These are phyloP conservation scores for Thryonomys swinderianus DNA, from an alignment of 2,113 vertebrate species.

Conservation along the genomic window DNA sequence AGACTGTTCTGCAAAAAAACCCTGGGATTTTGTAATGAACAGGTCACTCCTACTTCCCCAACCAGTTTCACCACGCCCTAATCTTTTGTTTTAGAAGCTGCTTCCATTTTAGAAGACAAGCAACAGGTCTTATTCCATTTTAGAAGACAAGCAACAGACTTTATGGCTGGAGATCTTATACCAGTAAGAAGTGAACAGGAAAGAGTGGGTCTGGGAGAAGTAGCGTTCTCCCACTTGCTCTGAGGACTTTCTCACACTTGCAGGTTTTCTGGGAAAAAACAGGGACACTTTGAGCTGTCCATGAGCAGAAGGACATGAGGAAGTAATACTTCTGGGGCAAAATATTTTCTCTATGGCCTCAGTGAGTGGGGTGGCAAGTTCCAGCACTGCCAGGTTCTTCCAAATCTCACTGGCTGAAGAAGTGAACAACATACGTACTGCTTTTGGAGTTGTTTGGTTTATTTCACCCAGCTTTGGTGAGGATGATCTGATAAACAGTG, in stretches of 20 bases:
- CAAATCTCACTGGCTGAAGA: background rate
- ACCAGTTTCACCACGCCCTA: background rate
- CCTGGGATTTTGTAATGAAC: background rate
- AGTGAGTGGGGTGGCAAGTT: background rate
- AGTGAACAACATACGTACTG: background rate
- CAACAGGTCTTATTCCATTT: background rate
- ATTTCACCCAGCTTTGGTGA: background rate
- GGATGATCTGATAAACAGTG: background rate
- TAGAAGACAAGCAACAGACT: background rate
- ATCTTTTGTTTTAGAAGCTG: background rate
- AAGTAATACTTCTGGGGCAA: background rate
- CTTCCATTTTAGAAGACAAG: no score
- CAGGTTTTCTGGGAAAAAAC: background rate
- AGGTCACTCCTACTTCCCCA: background rate
- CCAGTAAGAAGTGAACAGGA: background rate
- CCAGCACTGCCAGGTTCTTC: background rate
- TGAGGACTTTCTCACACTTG: background rate
- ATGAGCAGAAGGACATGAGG: background rate
- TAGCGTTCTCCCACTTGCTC: rapidly evolving
- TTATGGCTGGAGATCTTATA: background rate
- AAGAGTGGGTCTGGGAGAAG: background rate
- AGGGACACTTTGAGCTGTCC: background rate
- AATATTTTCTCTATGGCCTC: background rate
- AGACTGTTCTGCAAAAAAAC: background rate
- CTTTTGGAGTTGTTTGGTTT: background rate